Conservation (phyloP, 2,888 invertebrate species). For the Crioceris asparagi region DNA sequence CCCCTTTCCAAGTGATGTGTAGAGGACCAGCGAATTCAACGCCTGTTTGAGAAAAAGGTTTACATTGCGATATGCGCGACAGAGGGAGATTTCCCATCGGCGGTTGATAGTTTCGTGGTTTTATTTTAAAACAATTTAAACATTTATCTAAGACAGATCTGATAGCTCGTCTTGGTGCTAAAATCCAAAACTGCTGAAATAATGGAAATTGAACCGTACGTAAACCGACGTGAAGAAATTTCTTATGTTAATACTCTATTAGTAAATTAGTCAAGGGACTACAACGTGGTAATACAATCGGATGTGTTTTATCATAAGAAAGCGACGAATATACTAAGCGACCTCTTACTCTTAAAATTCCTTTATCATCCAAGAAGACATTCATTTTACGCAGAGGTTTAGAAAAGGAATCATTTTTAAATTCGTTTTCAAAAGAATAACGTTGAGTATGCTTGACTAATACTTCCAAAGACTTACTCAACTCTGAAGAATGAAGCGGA, state of each 20-base stretch:
- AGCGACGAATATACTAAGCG: not conserved
- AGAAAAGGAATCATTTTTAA: too few relatives aligned
- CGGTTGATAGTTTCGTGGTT: not conserved
- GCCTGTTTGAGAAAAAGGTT: slow-evolving; percentile 1
- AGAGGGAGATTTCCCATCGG: slow-evolving; percentile 1
- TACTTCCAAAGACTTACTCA: too few relatives aligned
- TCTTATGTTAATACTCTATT: not conserved
- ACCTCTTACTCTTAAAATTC: slow-evolving; percentile 1
- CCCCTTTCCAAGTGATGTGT: too few relatives aligned
- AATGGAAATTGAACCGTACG: not conserved
- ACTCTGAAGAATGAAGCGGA: too few relatives aligned
- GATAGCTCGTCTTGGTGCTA: not conserved
- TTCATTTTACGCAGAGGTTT: too few relatives aligned
- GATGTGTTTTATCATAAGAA: not conserved
- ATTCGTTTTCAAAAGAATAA: too few relatives aligned
- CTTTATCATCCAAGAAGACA: not conserved
- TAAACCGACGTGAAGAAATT: not conserved
- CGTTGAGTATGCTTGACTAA: too few relatives aligned
- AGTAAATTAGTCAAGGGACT: not conserved
- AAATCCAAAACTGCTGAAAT: not conserved
- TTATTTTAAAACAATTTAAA: not conserved
- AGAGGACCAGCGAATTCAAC: too few relatives aligned
- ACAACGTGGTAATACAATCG: not conserved
- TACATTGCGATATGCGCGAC: not conserved
- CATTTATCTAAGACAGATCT: not conserved